A percentile compares a stretch with the other conserved stretches of the same genome.
phyloP scores from a whole-genome alignment of 1,140 invertebrate genomes.

The Pogonognathellus flavescens region DNA sequence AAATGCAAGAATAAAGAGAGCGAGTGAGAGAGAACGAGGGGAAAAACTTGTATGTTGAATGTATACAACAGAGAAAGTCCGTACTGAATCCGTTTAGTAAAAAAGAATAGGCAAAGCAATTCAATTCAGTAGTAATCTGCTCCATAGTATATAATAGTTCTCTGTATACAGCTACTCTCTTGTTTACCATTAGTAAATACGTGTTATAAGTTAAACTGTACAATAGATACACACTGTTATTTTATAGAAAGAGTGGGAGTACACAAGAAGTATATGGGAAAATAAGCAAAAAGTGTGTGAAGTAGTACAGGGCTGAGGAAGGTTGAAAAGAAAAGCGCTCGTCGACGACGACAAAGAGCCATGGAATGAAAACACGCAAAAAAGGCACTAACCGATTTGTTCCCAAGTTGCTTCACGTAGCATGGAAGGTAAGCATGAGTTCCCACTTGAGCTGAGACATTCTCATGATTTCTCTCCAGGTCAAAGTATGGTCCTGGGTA shows the following conservation, averaged over 20 bases:
- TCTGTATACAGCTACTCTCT: too few species aligned
- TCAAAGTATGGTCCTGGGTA: conserved; percentile 67
- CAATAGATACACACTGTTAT: not conserved
- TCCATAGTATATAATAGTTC: too few species aligned
- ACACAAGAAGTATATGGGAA: too few species aligned
- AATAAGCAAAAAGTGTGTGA: conserved; percentile 16
- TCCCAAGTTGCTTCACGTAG: conserved; percentile 66
- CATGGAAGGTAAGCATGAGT: conserved; percentile 65
- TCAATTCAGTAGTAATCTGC: too few species aligned
- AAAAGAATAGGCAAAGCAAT: not conserved
- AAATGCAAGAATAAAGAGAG: not conserved
- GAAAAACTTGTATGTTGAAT: not conserved
- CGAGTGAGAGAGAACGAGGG: not conserved
- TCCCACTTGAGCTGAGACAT: conserved; percentile 64
- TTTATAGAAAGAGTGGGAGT: not conserved
- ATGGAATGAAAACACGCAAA: conserved; percentile 6
- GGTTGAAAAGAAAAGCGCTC: conserved; percentile 25
- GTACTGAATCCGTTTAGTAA: not conserved
- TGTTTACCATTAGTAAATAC: not conserved
- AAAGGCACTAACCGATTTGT: conserved; percentile 65
- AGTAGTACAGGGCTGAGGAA: not conserved
- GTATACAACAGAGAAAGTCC: not conserved
- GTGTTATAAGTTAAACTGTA: not conserved
- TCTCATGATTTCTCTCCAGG: conserved; percentile 64
- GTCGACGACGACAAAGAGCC: conserved; percentile 2